Base-by-base conservation (phyloP, 2,113 vertebrate species). In the Erythrolamprus reginae region DNA sequence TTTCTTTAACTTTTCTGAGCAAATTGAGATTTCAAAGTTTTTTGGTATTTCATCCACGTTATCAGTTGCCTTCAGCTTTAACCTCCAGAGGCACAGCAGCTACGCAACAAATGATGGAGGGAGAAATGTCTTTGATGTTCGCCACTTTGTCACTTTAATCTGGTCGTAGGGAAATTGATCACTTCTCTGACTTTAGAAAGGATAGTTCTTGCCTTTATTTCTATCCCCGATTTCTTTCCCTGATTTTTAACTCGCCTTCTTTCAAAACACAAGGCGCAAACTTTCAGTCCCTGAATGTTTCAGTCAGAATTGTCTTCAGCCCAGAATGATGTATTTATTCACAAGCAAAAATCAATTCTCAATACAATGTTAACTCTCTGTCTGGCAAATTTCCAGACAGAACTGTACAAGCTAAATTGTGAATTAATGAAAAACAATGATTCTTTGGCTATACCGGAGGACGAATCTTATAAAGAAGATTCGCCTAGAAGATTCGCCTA, bases 41-140 rank as follows among this genome's bases (percentile, higher is more conserved):
- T 96, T 95, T 94, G 26, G n/a, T 95, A 94, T 93, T 97, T 96
- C 50, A 89, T 84, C 88, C 93, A 93, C 45, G 28, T 95, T 95
- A 93, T 92, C 86, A 89, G 84, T 89, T 0, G n/a, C 89, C 90
- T 97, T 96, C 93, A 95, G 84, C 87, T 92, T 94, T 91, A 94
- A 90, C 85, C 91, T 93, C 94, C 42, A 83, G 93, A 94, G 92
- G 87, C 50, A 70, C 1, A 85, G 51, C 0, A 1, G 50, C 89
- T 95, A 85, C 86, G 70, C 19, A 90, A 86, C 51, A 89, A 93
- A 51, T 52, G 48, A 90, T n/a, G 3, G 52, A 88, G 90, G 8
- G 4, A 6, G 53, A 93, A 93, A 90, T 55, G 51, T 0, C 3
- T 38, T 55, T 92, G 50, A 84, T 87, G 84, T 93, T 92, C 89